These are phyloP conservation scores for Formica aserva DNA, from an alignment of 2,888 invertebrate species.

Conservation along the genomic window DNA sequence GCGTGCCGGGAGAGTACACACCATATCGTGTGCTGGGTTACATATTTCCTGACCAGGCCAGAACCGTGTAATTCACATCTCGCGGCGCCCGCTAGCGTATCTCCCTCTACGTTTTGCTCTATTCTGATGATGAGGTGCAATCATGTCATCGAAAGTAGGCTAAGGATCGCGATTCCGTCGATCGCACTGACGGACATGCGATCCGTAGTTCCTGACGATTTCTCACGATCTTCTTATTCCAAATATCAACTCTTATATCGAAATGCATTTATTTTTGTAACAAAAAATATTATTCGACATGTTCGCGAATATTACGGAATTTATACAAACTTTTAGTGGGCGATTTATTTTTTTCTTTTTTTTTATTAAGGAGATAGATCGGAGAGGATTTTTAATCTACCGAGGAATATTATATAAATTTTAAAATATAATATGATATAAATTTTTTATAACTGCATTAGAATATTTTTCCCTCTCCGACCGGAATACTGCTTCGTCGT, in stretches of 20 bases:
- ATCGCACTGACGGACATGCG: slow-evolving; percentile 16
- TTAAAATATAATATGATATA: background rate
- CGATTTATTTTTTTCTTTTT: background rate
- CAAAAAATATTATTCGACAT: background rate
- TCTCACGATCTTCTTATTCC: background rate
- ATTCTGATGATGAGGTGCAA: slow-evolving; percentile 36
- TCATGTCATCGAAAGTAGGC: slow-evolving; percentile 37
- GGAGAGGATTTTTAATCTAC: slow-evolving; percentile 8
- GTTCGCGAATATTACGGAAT: background rate
- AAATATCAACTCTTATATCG: background rate
- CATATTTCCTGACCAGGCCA: background rate
- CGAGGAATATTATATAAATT: background rate
- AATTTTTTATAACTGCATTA: background rate
- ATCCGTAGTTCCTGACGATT: background rate
- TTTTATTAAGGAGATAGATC: background rate
- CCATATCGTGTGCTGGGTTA: background rate
- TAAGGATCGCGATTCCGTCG: background rate
- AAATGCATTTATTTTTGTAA: background rate
- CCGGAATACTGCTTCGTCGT: background rate
- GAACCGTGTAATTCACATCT: slow-evolving; percentile 38
- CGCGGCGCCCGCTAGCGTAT: slow-evolving; percentile 19
- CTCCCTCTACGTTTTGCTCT: background rate
- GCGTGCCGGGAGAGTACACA: slow-evolving; percentile 25
- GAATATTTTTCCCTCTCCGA: slow-evolving; percentile 1
- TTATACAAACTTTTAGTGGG: background rate